Conservation (phyloP, 2,888 invertebrate genomes). For the Peribatodes rhomboidaria region DNA sequence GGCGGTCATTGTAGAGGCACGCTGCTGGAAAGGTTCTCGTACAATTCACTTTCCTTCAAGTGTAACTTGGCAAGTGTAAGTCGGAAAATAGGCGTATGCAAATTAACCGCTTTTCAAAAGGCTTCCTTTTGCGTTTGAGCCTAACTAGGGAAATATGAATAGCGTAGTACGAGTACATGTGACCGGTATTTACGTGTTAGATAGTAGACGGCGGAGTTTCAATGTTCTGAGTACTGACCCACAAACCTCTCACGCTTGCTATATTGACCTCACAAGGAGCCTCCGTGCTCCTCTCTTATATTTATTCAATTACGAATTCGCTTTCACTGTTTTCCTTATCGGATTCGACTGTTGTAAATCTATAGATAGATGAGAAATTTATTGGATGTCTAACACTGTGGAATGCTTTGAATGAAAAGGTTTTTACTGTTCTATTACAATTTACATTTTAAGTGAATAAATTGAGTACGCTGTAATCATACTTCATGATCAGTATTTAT, state of each 20-base stretch:
- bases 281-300: background rate
- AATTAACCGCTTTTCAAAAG: slow-evolving; percentile 27
- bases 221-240: slow-evolving; percentile 2
- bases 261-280: background rate
- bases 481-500: no score
- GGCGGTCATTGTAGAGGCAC: slow-evolving; percentile 23
- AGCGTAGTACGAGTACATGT: background rate
- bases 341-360: slow-evolving; percentile 1
- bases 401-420: background rate
- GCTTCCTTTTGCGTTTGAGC: slow-evolving; percentile 6
- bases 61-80: slow-evolving; percentile 27
- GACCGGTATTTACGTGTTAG: background rate
- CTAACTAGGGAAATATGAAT: background rate
- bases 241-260: background rate
- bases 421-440: background rate
- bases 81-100: slow-evolving; percentile 20
- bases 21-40: background rate
- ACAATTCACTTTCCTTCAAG: slow-evolving; percentile 21
- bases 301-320: slow-evolving; percentile 2
- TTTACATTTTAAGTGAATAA: background rate
- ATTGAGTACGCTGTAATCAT: no score
- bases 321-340: background rate
- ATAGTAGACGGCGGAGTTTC: no score
- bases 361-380: no score
- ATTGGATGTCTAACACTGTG: background rate